Evolutionary conservation across 2,113 vertebrate genomes (phyloP).

Genomic region (Pteronura brasiliensis): DNA sequence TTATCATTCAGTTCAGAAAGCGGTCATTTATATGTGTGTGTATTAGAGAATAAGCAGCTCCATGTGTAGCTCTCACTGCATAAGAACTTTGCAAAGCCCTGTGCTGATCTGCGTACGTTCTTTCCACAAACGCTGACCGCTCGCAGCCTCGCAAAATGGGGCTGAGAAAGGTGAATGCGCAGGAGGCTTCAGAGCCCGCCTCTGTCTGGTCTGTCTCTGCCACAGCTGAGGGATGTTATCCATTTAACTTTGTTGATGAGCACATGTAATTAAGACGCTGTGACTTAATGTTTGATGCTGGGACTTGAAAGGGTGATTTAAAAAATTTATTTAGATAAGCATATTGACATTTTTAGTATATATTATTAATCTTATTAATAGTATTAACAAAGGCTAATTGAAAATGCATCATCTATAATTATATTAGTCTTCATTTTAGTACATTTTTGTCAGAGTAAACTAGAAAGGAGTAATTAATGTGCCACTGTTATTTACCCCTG

Average conservation of each 20-base stretch:
- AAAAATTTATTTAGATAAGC: conserved; percentile 81
- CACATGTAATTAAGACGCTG: conserved; percentile 62
- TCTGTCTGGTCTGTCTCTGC: conserved; percentile 36
- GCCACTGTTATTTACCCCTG: conserved; percentile 70
- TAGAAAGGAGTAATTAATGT: conserved; percentile 76
- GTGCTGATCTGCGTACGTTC: neutral
- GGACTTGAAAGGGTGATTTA: conserved; percentile 74
- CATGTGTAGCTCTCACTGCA: neutral
- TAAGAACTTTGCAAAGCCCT: conserved; percentile 65
- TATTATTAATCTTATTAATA: conserved; percentile 84
- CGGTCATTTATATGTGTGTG: conserved; percentile 64
- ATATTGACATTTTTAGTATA: conserved; percentile 83
- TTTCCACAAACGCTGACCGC: neutral
- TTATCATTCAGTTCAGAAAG: conserved; percentile 80
- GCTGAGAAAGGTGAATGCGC: conserved; percentile 50
- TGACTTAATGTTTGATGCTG: conserved; percentile 65
- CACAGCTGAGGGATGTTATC: conserved; percentile 60
- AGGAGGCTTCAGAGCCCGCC: neutral
- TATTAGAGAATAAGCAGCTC: conserved; percentile 57
- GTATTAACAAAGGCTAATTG: conserved; percentile 83
- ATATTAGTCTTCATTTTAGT: conserved; percentile 77
- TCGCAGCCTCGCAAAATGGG: neutral
- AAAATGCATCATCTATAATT: conserved; percentile 82
- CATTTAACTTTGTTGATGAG: conserved; percentile 68
- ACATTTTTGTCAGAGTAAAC: conserved; percentile 80